These are phyloP conservation scores for Smithornis capensis DNA, from an alignment of 2,113 vertebrate genomes.

Conservation along the genomic window DNA sequence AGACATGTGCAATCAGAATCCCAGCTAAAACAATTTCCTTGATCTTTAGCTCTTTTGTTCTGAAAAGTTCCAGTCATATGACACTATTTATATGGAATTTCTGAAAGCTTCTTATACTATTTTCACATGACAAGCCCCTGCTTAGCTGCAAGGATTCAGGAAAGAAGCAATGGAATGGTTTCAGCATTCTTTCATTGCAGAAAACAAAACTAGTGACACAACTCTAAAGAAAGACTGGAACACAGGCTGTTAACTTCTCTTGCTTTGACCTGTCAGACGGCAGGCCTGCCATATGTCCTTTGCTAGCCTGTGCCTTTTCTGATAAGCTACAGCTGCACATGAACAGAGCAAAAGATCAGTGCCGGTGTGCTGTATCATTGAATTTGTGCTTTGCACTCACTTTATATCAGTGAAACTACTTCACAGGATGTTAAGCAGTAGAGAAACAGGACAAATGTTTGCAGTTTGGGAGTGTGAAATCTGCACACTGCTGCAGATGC, in stretches of 20 bases:
- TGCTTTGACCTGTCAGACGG: not conserved
- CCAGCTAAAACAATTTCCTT: not conserved
- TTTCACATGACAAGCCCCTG: slow-evolving; percentile 43
- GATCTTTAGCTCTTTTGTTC: slow-evolving; percentile 38
- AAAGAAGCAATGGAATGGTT: not conserved
- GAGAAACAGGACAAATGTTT: not conserved
- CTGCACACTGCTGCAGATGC: not conserved
- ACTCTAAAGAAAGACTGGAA: not conserved
- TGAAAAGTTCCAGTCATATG: slow-evolving; percentile 24
- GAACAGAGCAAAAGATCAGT: not conserved
- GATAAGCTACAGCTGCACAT: not conserved
- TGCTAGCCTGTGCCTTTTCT: not conserved
- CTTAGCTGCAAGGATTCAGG: not conserved
- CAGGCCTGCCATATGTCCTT: not conserved
- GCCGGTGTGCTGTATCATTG: not conserved
- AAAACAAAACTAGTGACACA: not conserved
- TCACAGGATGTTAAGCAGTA: not conserved
- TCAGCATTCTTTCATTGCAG: not conserved
- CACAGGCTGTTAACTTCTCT: not conserved
- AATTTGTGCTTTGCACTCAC: not conserved
- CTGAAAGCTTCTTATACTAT: slow-evolving; percentile 45
- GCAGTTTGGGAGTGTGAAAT: not conserved
- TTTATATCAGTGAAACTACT: not conserved
- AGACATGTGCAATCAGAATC: not conserved
- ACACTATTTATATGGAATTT: slow-evolving; percentile 38